Percentiles rank a stretch among this genome's conserved stretches.
Evolutionary conservation across 2,797 vertebrate species (phyloP).

Genomic region (Carcharodon carcharias): DNA sequence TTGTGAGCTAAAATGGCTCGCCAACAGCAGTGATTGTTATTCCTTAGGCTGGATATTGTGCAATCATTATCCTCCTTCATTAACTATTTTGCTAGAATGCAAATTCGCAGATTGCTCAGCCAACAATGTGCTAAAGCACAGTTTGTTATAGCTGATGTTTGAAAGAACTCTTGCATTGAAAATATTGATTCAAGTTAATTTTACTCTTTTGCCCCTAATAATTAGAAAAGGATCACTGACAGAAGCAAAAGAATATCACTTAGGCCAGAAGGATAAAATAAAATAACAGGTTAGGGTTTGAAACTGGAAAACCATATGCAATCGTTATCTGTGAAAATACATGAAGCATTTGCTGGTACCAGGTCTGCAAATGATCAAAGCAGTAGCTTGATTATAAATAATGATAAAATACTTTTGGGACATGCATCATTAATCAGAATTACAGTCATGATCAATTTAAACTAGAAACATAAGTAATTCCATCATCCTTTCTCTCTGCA

Average conservation of each 20-base stretch:
- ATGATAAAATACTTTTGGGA: background rate
- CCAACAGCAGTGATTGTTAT: background rate
- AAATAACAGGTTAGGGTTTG: background rate
- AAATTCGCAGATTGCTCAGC: background rate
- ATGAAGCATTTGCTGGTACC: background rate
- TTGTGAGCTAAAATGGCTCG: background rate
- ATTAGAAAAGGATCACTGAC: background rate
- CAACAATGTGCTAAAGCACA: background rate
- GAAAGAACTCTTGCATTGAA: background rate
- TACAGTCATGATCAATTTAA: constrained; percentile 17
- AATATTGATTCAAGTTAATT: background rate
- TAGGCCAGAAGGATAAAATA: background rate
- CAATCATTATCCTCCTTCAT: background rate
- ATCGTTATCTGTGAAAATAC: background rate
- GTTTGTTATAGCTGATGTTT: background rate
- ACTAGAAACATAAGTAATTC: background rate
- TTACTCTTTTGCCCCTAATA: background rate
- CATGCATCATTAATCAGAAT: constrained; percentile 25
- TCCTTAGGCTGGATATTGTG: background rate
- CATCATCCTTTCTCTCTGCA: background rate
- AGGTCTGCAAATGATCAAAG: background rate
- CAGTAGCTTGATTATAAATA: background rate
- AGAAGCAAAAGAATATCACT: background rate
- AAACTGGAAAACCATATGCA: background rate
- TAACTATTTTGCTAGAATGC: background rate